These are phyloP conservation scores for Erebia epiphron DNA, from an alignment of 2,888 invertebrate genomes.

Conservation along the genomic window DNA sequence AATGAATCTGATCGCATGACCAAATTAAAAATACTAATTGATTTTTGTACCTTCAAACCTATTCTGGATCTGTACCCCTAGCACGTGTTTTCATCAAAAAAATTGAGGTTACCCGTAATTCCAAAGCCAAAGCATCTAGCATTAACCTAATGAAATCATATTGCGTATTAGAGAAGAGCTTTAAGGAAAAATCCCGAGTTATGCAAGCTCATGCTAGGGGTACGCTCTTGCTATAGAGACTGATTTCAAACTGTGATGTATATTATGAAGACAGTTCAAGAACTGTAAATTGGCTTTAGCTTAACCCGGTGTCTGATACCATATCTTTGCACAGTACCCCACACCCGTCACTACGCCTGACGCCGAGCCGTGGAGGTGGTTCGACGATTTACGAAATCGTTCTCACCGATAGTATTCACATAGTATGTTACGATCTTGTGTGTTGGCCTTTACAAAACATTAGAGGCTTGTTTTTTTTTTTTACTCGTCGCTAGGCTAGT, in stretches of 20 bases:
- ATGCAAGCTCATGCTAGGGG: not conserved
- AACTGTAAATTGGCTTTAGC: conserved; percentile 44
- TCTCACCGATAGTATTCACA: conserved; percentile 19
- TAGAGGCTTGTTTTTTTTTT: conserved; percentile 10
- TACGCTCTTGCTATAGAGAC: not conserved
- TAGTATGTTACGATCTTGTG: conserved; percentile 30
- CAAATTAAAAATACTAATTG: too few relatives aligned
- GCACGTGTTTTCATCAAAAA: too few relatives aligned
- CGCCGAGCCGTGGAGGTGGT: conserved; percentile 95
- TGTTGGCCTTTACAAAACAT: conserved; percentile 31
- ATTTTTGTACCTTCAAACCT: too few relatives aligned
- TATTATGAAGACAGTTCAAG: not conserved
- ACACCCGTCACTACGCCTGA: conserved; percentile 95
- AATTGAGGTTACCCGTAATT: too few relatives aligned
- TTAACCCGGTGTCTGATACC: conserved; percentile 45
- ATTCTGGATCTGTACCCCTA: too few relatives aligned
- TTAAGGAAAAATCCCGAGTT: too few relatives aligned
- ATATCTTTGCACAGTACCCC: conserved; percentile 87
- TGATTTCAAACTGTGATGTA: not conserved
- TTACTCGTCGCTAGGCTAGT: conserved; percentile 4
- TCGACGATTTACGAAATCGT: conserved; percentile 87
- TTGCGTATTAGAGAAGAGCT: too few relatives aligned
- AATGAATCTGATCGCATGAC: too few relatives aligned
- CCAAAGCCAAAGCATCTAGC: too few relatives aligned
- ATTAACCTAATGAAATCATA: too few relatives aligned